Evolutionary conservation across 2,888 invertebrate species (phyloP).

Genomic region (Caenorhabditis zanzibari): DNA sequence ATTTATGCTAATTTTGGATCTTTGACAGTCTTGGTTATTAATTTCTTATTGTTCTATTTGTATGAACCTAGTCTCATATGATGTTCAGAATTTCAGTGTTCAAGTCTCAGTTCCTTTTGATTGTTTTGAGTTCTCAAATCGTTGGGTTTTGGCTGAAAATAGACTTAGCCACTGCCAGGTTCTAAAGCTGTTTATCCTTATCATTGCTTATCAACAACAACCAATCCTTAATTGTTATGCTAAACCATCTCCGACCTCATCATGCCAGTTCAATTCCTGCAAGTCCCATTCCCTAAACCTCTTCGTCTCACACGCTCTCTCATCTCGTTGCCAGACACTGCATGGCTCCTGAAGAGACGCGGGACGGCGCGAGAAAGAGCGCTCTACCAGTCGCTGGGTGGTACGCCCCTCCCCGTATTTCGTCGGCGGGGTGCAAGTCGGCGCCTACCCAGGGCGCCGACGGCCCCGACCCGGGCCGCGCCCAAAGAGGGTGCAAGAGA

Average conservation of each 20-base stretch:
- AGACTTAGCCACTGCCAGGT: not conserved
- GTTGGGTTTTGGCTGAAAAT: not conserved
- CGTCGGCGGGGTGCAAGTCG: constrained; percentile 61
- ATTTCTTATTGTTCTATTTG: no score
- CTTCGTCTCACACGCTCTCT: constrained; percentile 51
- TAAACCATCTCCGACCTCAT: constrained; percentile 20
- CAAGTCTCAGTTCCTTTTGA: not conserved
- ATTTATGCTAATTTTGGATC: no score
- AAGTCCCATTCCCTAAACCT: constrained; percentile 38
- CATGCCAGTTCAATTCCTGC: constrained; percentile 15
- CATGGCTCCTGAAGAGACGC: constrained; percentile 51
- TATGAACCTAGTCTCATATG: no score
- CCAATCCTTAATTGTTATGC: constrained; percentile 12
- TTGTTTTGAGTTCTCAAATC: not conserved
- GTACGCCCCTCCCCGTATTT: constrained; percentile 63
- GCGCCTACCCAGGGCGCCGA: constrained; percentile 61
- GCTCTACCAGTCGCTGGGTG: constrained; percentile 68
- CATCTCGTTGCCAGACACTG: constrained; percentile 43
- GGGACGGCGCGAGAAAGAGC: constrained; percentile 36
- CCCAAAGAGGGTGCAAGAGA: constrained; percentile 50
- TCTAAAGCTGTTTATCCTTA: constrained; percentile 2
- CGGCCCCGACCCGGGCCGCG: constrained; percentile 56
- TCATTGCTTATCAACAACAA: not conserved
- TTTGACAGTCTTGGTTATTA: no score
- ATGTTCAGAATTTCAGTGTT: no score